Percentiles rank a stretch among this genome's conserved stretches.
Evolutionary conservation across 1,140 invertebrate genomes (phyloP).

Genomic region (Hypothenemus hampei): DNA sequence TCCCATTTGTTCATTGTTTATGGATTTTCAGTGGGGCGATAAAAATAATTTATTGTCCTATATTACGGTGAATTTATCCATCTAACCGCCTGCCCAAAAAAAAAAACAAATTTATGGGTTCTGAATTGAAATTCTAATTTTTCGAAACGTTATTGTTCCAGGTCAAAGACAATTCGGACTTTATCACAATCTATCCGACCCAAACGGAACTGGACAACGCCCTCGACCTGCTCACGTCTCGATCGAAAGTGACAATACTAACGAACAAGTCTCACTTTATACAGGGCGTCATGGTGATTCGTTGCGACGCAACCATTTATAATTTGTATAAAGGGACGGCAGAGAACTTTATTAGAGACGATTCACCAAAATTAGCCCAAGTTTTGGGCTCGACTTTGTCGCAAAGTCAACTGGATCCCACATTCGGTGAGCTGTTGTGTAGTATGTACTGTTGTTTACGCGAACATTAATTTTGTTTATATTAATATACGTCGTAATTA

Average conservation of each 20-base stretch:
- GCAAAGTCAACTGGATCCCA: slow-evolving; percentile 38
- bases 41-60: slow-evolving; percentile 1
- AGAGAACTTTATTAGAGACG: slow-evolving; percentile 36
- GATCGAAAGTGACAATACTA: slow-evolving; percentile 36
- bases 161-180: slow-evolving; percentile 31
- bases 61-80: not conserved
- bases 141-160: too few relatives aligned
- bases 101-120: not conserved
- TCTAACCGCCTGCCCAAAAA: not conserved
- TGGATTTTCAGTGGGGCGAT: too few relatives aligned
- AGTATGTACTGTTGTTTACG: not conserved
- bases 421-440: slow-evolving; percentile 33
- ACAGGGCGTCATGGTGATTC: slow-evolving; percentile 34
- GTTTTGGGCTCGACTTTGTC: slow-evolving; percentile 41
- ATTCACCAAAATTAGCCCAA: slow-evolving; percentile 38
- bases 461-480: not conserved
- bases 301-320: slow-evolving; percentile 38
- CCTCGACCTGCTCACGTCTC: slow-evolving; percentile 28
- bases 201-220: slow-evolving; percentile 18
- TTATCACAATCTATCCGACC: slow-evolving; percentile 30
- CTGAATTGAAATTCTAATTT: not conserved
- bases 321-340: slow-evolving; percentile 33
- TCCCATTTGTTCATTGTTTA: too few relatives aligned
- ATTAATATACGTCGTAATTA: not conserved
- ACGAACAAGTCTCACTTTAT: slow-evolving; percentile 37